Evolutionary conservation across 2,888 invertebrate genomes (phyloP), one percentile per base, ranked within the genome.

Genomic region (Scaptomyza polygonia): DNA sequence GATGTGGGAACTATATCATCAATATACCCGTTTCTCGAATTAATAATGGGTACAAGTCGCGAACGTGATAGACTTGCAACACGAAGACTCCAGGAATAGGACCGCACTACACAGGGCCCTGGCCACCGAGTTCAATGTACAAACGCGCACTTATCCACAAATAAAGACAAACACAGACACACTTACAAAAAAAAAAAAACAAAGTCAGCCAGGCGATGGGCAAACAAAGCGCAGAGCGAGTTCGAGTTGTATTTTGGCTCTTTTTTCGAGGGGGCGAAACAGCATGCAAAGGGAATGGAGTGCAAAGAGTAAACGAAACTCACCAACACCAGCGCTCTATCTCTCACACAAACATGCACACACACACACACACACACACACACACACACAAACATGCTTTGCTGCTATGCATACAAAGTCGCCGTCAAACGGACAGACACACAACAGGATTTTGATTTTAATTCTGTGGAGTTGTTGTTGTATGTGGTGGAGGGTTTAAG

Each of bases 171-270:
- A 21, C 42, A 27, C 25, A 29, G 42, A 55, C 12, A 57, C n/a
- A 59, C n/a, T n/a, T n/a, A 56, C 43, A 63, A 30, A 36, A 25
- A 36, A 25, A 32, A 34, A 49, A 21, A 54, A 55, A 43, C 58
- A 45, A 58, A 79, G 58, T 64, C 66, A 72, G 47, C 55, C 72
- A 77, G 83, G 67, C 75, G 54, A 79, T 62, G 71, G 63, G 65
- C 67, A 71, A 63, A 82, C 85, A 84, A 77, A 86, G 86, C 75
- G 75, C 51, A 71, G 74, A 86, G 82, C 81, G 72, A 84, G 84
- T 86, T 82, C 56, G 81, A 84, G 75, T 80, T 86, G 70, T 84
- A 81, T 86, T 82, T 82, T 84, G 84, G 72, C 57, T 83, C 63
- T 68, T 72, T 68, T 72, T 67, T 58, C 62, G 67, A 73, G 73